These are phyloP conservation scores for Hemicentrotus pulcherrimus DNA, from an alignment of 35 echinoderm and acorn worm genomes.

Conservation along the genomic window DNA sequence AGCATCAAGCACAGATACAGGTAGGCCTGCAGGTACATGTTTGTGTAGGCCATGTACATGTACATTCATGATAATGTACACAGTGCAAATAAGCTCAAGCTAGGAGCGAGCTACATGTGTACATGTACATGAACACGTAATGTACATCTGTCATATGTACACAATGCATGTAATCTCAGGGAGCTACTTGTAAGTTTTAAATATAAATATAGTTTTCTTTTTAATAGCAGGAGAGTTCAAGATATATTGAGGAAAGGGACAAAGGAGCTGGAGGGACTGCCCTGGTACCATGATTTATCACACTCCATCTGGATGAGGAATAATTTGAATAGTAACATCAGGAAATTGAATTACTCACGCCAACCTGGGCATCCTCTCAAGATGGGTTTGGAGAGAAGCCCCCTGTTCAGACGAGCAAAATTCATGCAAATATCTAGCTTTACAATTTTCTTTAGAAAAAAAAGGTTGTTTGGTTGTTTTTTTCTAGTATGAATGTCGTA, in stretches of 20 bases:
- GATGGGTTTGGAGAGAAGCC: background rate
- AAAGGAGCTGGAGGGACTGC: conserved; percentile 16
- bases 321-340: conserved; percentile 57
- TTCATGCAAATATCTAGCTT: background rate
- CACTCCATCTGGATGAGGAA: conserved; percentile 39
- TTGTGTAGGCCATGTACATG: too few relatives aligned
- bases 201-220: background rate
- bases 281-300: conserved; percentile 54
- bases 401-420: background rate
- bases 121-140: background rate
- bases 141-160: background rate
- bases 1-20: too few relatives aligned
- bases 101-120: background rate
- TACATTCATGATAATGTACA: too few relatives aligned
- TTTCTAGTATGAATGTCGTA: too few relatives aligned
- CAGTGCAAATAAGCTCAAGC: too few relatives aligned
- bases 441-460: too few relatives aligned
- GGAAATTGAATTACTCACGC: conserved; percentile 51
- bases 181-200: too few relatives aligned
- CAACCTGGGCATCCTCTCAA: conserved; percentile 35
- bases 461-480: too few relatives aligned
- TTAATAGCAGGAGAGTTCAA: background rate
- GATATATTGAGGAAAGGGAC: background rate
- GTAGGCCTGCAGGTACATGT: background rate
- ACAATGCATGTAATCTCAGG: too few relatives aligned